Conservation (phyloP, 2,888 invertebrate genomes). For the Muscina levida region DNA sequence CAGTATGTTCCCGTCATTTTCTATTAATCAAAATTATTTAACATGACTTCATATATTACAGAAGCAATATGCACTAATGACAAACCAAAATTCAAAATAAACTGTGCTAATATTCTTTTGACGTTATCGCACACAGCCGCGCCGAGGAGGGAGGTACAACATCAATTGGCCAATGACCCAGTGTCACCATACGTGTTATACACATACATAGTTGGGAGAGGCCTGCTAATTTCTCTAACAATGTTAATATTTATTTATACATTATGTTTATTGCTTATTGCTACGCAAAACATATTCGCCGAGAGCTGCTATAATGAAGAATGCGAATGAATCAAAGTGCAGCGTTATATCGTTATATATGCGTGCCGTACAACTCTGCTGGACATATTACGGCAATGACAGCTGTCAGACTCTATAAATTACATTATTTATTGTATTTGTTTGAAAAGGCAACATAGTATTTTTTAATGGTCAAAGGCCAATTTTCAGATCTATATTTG, state of each 20-base stretch:
- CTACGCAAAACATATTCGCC: no score
- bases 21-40: conserved; percentile 48
- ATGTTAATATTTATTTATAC: background rate
- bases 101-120: background rate
- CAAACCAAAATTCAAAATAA: background rate
- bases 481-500: conserved; percentile 21
- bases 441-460: conserved; percentile 46
- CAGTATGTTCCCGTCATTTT: conserved; percentile 13
- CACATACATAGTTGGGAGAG: no score
- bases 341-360: conserved; percentile 44
- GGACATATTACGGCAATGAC: conserved; percentile 63
- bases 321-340: conserved; percentile 16
- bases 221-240: background rate
- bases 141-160: background rate
- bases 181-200: no score
- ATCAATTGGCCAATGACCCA: background rate
- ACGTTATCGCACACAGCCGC: background rate
- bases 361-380: conserved; percentile 63
- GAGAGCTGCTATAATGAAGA: no score
- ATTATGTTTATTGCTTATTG: background rate
- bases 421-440: conserved; percentile 41
- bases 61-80: background rate
- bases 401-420: conserved; percentile 64
- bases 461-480: conserved; percentile 53
- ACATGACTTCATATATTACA: conserved; percentile 32